A percentile compares a stretch with the other conserved stretches of the same genome.
Conservation (phyloP, 2,888 invertebrate species). For the Microctonus hyperodae region DNA sequence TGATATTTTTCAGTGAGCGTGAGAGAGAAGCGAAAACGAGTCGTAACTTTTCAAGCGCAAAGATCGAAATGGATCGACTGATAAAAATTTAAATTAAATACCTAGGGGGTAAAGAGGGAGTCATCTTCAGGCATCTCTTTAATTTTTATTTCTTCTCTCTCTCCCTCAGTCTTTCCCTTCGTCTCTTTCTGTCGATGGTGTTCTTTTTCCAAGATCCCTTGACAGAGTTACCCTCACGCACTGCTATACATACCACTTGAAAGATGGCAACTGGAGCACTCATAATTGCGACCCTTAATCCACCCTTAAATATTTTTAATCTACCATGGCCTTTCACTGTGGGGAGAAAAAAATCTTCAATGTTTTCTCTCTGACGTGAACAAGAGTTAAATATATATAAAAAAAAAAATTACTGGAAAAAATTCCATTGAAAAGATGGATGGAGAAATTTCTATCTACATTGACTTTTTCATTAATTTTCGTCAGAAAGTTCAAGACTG, state of each 20-base stretch:
- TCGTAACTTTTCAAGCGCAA: constrained; percentile 21
- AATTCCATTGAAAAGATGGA: constrained; percentile 3
- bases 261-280: constrained; percentile 36
- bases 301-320: constrained; percentile 45
- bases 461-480: constrained; percentile 43
- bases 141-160: neutral
- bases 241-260: neutral
- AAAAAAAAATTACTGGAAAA: constrained; percentile 1
- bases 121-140: constrained; percentile 8
- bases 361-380: constrained; percentile 5
- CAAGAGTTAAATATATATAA: neutral
- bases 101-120: neutral
- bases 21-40: neutral
- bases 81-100: constrained; percentile 35
- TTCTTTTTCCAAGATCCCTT: neutral
- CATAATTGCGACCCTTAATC: constrained; percentile 43
- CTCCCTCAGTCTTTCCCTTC: neutral
- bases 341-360: constrained; percentile 12
- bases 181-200: constrained; percentile 16
- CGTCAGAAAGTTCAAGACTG: constrained; percentile 30
- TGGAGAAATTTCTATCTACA: constrained; percentile 26
- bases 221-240: neutral
- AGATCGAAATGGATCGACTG: constrained; percentile 28
- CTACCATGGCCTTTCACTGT: constrained; percentile 28
- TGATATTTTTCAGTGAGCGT: neutral